Conservation (phyloP, 2,113 vertebrate species). For the Galbula dea region DNA sequence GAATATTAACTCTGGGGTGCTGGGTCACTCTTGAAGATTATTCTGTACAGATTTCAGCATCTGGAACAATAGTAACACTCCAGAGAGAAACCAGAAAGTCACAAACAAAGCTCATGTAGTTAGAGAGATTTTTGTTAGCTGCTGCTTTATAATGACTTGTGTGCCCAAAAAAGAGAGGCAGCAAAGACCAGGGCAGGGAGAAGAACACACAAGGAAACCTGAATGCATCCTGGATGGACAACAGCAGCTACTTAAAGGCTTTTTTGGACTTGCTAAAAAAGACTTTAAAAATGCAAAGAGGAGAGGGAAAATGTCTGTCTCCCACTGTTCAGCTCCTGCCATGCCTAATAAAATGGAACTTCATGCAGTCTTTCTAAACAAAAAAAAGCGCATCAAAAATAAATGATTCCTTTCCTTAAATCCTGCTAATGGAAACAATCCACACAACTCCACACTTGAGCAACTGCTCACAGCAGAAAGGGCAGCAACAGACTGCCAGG, state of each 20-base stretch:
- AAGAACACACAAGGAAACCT: neutral
- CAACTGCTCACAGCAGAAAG: neutral
- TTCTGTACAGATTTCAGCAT: neutral
- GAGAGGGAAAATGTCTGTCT: neutral
- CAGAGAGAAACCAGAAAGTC: neutral
- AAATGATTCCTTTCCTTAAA: neutral
- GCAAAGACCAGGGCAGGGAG: neutral
- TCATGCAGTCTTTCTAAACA: neutral
- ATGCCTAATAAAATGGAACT: neutral
- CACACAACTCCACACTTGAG: neutral
- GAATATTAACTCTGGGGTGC: neutral
- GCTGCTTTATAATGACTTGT: neutral
- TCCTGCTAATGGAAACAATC: neutral
- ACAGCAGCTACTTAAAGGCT: neutral
- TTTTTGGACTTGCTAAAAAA: neutral
- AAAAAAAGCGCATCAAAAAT: conserved; percentile 2
- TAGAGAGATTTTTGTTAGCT: neutral
- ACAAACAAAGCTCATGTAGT: neutral
- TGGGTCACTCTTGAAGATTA: neutral
- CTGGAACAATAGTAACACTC: neutral
- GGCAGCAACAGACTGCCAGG: neutral
- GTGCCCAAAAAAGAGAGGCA: neutral
- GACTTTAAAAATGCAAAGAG: neutral
- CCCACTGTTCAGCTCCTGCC: neutral
- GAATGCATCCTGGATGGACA: neutral